Evolutionary conservation across 1,140 invertebrate genomes (phyloP), one percentile per base, ranked within the genome.

Genomic region (Venustaconcha ellipsiformis): DNA sequence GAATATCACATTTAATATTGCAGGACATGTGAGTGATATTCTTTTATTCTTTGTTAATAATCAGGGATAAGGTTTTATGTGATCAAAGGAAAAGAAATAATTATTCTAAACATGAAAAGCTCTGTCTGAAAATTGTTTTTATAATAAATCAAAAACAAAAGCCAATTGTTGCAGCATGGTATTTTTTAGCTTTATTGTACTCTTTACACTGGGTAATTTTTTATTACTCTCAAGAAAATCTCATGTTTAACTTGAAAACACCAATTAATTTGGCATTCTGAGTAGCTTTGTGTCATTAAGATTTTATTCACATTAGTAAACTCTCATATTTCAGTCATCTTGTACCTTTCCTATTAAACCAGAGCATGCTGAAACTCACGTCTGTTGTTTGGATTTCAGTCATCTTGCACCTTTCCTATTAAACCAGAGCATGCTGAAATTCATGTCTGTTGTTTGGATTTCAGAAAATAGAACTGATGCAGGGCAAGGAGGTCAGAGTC

Each of bases 381-480:
- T 74, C 15, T 57, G 18, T 18, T 15, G 15, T 68, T 58, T 26
- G n/a, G 67, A 15, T 77, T 76, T 71, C 74, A 79, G 78, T 30
- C 14, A 12, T 60, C 11, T 60, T 12, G 14, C 6, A 14, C 64
- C n/a, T 66, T n/a, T n/a, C 18, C n/a, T 66, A 6, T n/a, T 56
- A n/a, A 56, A 57, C 67, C 17, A 57, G 37, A 1, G 17, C 23
- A 65, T 18, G 37, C 37, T 12, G 14, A 68, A 58, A 30, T n/a
- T 14, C 58, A 4, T 67, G 18, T 74, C 15, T 57, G 18, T 18
- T 17, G 17, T 68, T 58, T 30, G n/a, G 67, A 17, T 77, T 76
- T 71, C 74, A 79, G 78, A 67, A 48, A 14, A 69, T 79, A 58
- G 59, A 59, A 23, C 57, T 79, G 11, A 23, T 79, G 65, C 74